Conservation (phyloP, 2,113 vertebrate species). For the Glaucomys volans region DNA sequence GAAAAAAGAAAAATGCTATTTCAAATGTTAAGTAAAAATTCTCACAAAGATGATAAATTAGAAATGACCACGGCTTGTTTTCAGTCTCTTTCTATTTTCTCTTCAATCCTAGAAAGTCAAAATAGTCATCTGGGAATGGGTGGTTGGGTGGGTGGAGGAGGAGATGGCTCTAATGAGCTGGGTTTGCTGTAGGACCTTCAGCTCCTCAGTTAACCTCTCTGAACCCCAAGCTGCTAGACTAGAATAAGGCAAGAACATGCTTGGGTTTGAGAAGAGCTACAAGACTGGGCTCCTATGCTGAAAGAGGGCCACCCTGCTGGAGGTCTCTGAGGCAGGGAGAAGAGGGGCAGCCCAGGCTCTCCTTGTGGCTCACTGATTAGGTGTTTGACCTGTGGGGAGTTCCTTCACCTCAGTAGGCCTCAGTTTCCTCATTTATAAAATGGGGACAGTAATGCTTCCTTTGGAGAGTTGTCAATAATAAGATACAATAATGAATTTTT, state of each 20-base stretch:
- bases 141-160: background rate
- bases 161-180: background rate
- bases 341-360: background rate
- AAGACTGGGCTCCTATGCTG: rapidly evolving
- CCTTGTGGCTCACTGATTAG: rapidly evolving
- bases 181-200: background rate
- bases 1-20: constrained; percentile 65
- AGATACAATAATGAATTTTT: background rate
- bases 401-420: background rate
- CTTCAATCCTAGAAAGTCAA: constrained; percentile 22
- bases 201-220: background rate
- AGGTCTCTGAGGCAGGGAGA: background rate
- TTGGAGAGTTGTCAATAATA: background rate
- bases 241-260: background rate
- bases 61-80: constrained; percentile 73
- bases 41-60: constrained; percentile 73
- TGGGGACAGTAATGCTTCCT: background rate
- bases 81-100: constrained; percentile 45
- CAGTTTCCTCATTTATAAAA: background rate
- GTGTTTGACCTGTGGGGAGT: background rate
- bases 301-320: background rate
- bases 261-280: background rate
- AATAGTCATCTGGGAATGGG: background rate
- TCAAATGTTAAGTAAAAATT: constrained; percentile 71
- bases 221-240: background rate